Evolutionary conservation across 2,888 invertebrate genomes (phyloP), one percentile per base, ranked within the genome.

Genomic region (Siphonodentalium dalli): DNA sequence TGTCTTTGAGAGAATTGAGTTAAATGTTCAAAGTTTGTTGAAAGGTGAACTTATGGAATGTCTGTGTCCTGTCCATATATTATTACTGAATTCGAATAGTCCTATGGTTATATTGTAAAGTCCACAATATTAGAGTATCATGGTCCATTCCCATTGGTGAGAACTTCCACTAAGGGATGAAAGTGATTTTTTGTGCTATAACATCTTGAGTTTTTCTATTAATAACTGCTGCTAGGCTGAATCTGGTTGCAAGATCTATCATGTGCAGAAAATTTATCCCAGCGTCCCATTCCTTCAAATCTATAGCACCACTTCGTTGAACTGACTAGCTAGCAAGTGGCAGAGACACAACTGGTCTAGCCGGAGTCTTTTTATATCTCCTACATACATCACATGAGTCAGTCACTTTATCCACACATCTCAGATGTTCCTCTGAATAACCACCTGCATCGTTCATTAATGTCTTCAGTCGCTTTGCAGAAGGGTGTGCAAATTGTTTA

Each of bases 401-500:
- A 9, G 29, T 28, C 13, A 56, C 42, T 27, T n/a, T 41, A 20
- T 51, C 49, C 8, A 64, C 44, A 31, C 39, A 44, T 1, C 45
- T 24, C 11, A 56, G 20, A 27, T 50, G 29, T 9, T 48, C 39
- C 20, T 41, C 21, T 11, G 45, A 33, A 15, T 37, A 38, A 13
- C 28, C 46, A 9, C 53, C 58, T 20, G 58, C 58, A 61, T 47
- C 45, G 31, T 54, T 58, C 13, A 63, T 26, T 7, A 61, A 43
- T 0, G 41, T 33, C 20, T 57, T 48, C 8, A 64, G 35, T 5
- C 54, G 38, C 6, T 63, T 53, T 33, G 45, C 40, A 15, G 54
- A 48, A 9, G 63, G 56, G 58, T 63, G 63, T n/a, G 54, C 60
- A 55, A 66, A 61, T 43, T 65, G 63, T 31, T 53, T 51, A 40